Evolutionary conservation across 2,888 invertebrate species (phyloP).

Genomic region (Epinotia brunnichana): DNA sequence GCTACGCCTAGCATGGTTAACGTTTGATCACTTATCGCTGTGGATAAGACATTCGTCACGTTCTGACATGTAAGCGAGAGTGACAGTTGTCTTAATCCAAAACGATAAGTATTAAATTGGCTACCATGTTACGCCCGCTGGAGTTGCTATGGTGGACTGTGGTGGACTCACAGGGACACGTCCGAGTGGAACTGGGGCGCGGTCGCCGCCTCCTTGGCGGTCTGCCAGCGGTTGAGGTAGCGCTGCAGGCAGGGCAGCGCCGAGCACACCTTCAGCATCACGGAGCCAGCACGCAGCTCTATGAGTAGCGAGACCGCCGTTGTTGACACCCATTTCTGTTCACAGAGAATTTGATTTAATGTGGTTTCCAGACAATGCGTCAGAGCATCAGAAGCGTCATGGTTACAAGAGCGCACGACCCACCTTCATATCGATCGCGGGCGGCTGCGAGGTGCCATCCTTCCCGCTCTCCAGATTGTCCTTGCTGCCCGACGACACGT

Average conservation of each 20-base stretch:
- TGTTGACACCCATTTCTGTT: conserved; percentile 89
- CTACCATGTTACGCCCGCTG: too few relatives aligned
- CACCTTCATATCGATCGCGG: conserved; percentile 76
- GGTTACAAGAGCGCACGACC: background rate
- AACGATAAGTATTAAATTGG: too few relatives aligned
- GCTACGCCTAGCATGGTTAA: too few relatives aligned
- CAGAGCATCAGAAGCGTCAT: too few relatives aligned
- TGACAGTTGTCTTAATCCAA: too few relatives aligned
- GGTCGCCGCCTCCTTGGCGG: conserved; percentile 86
- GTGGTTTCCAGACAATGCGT: too few relatives aligned
- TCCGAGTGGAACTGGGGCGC: conserved; percentile 88
- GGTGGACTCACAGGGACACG: conserved; percentile 80
- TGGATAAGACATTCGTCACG: too few relatives aligned
- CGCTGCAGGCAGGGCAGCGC: conserved; percentile 86
- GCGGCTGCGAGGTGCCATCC: conserved; percentile 69
- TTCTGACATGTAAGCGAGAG: too few relatives aligned
- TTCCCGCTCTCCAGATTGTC: conserved; percentile 54
- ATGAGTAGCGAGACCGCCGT: conserved; percentile 91
- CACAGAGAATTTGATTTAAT: background rate
- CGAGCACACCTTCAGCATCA: conserved; percentile 91
- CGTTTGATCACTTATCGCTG: too few relatives aligned
- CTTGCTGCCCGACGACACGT: background rate
- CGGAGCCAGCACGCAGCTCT: conserved; percentile 91
- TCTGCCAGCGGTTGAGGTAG: conserved; percentile 81
- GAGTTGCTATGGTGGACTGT: too few relatives aligned